Conservation (phyloP, 2,113 vertebrate genomes). For the Tyrannus savana region DNA sequence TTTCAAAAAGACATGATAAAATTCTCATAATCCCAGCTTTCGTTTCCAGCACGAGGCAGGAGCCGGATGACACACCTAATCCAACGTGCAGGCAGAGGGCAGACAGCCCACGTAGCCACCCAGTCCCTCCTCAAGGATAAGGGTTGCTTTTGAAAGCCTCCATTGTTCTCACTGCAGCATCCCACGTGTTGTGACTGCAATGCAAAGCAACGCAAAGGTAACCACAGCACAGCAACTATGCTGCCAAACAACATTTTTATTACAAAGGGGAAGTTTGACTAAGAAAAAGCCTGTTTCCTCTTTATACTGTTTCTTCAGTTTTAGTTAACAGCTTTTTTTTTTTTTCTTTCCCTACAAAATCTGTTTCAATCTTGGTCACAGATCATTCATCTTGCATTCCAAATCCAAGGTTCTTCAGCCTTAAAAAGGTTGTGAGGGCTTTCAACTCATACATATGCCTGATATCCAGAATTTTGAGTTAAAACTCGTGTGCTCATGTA, state of each 20-base stretch:
- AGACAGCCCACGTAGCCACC: fast-evolving
- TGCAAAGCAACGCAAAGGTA: not conserved
- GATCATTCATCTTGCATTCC: not conserved
- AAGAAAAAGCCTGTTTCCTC: not conserved
- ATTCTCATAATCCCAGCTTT: not conserved
- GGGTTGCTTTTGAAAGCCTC: not conserved
- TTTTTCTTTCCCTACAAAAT: not conserved
- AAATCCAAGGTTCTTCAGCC: not conserved
- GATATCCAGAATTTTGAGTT: not conserved
- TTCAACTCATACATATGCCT: not conserved
- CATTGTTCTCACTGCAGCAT: not conserved
- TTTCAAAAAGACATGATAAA: not conserved
- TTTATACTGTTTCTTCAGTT: not conserved
- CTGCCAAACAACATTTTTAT: not conserved
- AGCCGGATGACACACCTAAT: not conserved
- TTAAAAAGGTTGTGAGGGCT: not conserved
- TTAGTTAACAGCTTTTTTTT: not conserved
- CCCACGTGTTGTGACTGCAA: not conserved
- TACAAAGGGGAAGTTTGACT: not conserved
- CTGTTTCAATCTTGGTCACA: not conserved
- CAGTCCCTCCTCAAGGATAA: not conserved
- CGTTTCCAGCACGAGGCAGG: not conserved
- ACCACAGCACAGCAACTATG: not conserved
- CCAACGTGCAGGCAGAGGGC: not conserved
- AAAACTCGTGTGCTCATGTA: not conserved